phyloP scores from a whole-genome alignment of 2,888 invertebrate species.

The Idaea dimidiata region DNA sequence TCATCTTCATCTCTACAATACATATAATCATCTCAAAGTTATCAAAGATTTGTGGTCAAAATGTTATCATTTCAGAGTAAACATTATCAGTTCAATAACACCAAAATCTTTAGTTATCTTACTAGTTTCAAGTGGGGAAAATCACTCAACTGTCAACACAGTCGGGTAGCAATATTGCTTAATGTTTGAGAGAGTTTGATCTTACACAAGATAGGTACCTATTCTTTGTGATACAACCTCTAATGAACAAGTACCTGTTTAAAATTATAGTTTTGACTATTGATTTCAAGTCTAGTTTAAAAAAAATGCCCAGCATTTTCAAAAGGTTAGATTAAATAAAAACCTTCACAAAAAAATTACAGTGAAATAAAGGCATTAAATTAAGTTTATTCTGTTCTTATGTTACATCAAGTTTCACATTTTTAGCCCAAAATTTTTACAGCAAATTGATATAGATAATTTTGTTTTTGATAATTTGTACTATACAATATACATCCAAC shows the following conservation, averaged over 20 bases:
- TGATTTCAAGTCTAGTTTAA: not conserved
- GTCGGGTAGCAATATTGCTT: conserved; percentile 19
- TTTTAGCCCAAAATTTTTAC: too few species aligned
- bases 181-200: conserved; percentile 16
- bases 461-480: too few species aligned
- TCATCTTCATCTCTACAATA: conserved; percentile 9
- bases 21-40: not conserved
- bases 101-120: conserved; percentile 17
- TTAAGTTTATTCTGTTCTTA: too few species aligned
- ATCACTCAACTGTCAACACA: conserved; percentile 31
- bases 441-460: too few species aligned
- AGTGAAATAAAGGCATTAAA: too few species aligned
- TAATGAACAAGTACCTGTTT: not conserved
- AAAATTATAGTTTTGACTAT: not conserved
- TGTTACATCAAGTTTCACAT: too few species aligned
- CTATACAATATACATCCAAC: too few species aligned
- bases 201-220: conserved; percentile 15
- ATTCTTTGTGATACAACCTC: too few species aligned
- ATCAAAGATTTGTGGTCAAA: not conserved
- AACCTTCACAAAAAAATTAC: too few species aligned
- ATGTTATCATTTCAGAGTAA: not conserved
- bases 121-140: conserved; percentile 8
- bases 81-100: conserved; percentile 2
- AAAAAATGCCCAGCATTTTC: too few species aligned
- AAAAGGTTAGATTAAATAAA: too few species aligned